These are phyloP conservation scores for Bettongia penicillata DNA, from an alignment of 2,113 vertebrate genomes.

Conservation along the genomic window DNA sequence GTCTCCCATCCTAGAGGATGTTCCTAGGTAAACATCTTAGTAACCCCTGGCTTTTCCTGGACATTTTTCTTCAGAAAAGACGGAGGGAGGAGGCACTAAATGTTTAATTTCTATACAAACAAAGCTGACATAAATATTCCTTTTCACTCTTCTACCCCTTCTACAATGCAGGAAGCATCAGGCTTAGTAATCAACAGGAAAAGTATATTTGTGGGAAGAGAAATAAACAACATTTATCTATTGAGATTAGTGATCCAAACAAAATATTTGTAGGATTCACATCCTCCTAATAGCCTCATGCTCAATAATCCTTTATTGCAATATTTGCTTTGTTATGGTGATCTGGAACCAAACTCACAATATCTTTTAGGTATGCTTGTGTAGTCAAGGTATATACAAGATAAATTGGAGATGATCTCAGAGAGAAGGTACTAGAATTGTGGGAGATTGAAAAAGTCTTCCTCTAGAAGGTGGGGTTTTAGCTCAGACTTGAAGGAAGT, in stretches of 20 bases:
- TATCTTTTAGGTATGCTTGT: not conserved
- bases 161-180: conserved; percentile 20
- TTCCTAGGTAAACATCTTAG: not conserved
- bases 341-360: not conserved
- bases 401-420: not conserved
- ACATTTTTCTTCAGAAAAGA: not conserved
- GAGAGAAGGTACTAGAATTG: not conserved
- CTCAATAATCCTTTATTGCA: conserved; percentile 57
- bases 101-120: not conserved
- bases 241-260: conserved; percentile 70
- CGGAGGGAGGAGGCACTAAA: not conserved
- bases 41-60: not conserved
- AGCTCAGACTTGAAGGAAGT: not conserved
- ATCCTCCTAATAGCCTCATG: conserved; percentile 68
- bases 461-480: not conserved
- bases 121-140: not conserved
- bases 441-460: not conserved
- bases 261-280: conserved; percentile 71
- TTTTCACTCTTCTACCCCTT: not conserved
- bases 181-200: conserved; percentile 59
- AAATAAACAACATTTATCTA: conserved; percentile 56
- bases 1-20: not conserved
- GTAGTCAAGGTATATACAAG: not conserved
- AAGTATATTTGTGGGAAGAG: conserved; percentile 40
- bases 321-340: not conserved